Percentiles rank a stretch among this genome's conserved stretches.
Evolutionary conservation across 2,888 invertebrate species (phyloP).

Genomic region (Brachyptera risi): DNA sequence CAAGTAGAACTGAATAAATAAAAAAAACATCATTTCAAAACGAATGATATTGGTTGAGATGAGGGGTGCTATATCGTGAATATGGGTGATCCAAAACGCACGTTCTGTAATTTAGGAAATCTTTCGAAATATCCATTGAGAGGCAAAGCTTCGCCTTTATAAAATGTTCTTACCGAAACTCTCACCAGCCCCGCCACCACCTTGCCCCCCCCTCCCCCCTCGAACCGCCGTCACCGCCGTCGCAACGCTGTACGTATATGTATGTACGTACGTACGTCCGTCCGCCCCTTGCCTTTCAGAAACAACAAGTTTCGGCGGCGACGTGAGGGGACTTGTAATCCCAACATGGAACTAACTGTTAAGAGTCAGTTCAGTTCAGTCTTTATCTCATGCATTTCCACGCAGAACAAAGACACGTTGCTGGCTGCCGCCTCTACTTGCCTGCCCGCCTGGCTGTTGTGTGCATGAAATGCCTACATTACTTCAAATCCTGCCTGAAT

Average conservation of each 20-base stretch:
- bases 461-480: too few relatives aligned
- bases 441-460: too few relatives aligned
- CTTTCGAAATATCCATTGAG: constrained; percentile 8
- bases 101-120: neutral
- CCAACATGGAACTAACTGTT: constrained; percentile 21
- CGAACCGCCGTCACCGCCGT: neutral
- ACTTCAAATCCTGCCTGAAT: too few relatives aligned
- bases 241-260: too few relatives aligned
- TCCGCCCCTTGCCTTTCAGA: constrained; percentile 3
- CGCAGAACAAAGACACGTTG: constrained; percentile 11
- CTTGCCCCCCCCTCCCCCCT: neutral
- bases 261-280: too few relatives aligned
- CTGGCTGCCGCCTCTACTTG: neutral
- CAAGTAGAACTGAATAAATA: too few relatives aligned
- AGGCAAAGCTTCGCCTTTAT: too few relatives aligned
- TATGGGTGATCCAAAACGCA: constrained; percentile 1
- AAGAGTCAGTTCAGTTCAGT: constrained; percentile 11
- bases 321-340: constrained; percentile 19
- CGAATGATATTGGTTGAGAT: too few relatives aligned
- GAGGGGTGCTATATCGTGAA: too few relatives aligned
- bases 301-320: constrained; percentile 17
- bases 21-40: too few relatives aligned
- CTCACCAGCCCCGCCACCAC: neutral
- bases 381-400: constrained; percentile 19
- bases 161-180: neutral